These are phyloP conservation scores for Cryptosula pallasiana DNA, from an alignment of 2,888 invertebrate genomes.

Conservation along the genomic window DNA sequence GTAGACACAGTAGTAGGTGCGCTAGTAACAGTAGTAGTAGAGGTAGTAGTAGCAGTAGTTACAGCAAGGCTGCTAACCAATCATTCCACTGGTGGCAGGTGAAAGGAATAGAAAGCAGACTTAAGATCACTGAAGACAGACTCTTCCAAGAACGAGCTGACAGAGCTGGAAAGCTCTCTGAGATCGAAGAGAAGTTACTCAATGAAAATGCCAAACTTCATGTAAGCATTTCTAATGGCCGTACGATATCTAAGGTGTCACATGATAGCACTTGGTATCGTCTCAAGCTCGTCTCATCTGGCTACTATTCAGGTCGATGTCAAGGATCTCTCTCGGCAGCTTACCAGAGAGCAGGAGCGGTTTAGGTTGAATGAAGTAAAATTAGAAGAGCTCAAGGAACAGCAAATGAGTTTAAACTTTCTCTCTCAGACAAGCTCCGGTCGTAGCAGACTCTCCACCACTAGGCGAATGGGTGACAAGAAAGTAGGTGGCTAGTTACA, in stretches of 20 bases:
- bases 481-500: slow-evolving; percentile 10
- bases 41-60: too few relatives aligned
- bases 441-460: not conserved
- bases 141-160: slow-evolving; percentile 45
- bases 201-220: slow-evolving; percentile 46
- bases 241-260: too few relatives aligned
- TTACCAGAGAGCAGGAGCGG: slow-evolving; percentile 43
- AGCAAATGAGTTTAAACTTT: slow-evolving; percentile 33
- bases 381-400: slow-evolving; percentile 37
- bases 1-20: too few relatives aligned
- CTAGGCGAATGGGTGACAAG: not conserved
- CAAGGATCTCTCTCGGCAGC: slow-evolving; percentile 37
- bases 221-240: slow-evolving; percentile 32
- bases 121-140: slow-evolving; percentile 47
- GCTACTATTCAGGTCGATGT: slow-evolving; percentile 35
- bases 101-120: slow-evolving; percentile 39
- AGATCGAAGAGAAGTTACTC: slow-evolving; percentile 48
- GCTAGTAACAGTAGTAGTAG: too few relatives aligned
- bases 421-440: not conserved
- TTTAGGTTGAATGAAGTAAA: slow-evolving; percentile 37
- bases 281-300: too few relatives aligned
- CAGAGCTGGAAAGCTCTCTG: slow-evolving; percentile 43
- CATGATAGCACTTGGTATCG: too few relatives aligned
- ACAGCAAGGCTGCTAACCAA: too few relatives aligned
- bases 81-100: too few relatives aligned